Percentiles rank a stretch among this genome's conserved stretches.
Conservation (phyloP, 2,113 vertebrate species). For the Otus sunia region DNA sequence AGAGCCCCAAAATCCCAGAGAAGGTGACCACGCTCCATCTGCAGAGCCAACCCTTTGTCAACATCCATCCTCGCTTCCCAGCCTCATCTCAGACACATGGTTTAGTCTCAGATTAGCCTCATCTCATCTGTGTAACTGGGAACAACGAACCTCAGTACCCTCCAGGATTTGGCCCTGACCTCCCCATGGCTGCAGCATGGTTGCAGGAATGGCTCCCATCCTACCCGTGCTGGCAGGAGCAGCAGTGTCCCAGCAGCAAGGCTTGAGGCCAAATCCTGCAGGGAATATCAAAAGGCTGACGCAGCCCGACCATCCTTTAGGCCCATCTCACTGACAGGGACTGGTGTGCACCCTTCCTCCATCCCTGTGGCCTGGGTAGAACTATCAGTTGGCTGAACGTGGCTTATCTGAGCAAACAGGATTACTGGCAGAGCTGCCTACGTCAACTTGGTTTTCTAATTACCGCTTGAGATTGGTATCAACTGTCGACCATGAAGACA, state of each 20-base stretch:
- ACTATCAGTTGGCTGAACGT: neutral
- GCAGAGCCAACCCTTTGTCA: neutral
- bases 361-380: neutral
- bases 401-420: neutral
- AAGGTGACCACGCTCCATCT: fast-evolving
- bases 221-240: neutral
- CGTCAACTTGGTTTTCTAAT: neutral
- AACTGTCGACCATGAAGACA: fast-evolving
- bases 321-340: neutral
- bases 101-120: neutral
- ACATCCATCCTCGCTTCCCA: neutral
- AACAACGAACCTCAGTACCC: neutral
- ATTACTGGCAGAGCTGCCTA: neutral
- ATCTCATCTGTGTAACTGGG: neutral
- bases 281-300: neutral
- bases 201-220: neutral
- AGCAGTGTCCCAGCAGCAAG: neutral
- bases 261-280: neutral
- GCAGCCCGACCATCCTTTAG: neutral
- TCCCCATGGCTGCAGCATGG: fast-evolving
- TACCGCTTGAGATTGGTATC: neutral
- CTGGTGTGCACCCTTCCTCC: neutral
- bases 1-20: neutral
- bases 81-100: neutral
- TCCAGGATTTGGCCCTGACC: neutral